Base-by-base conservation (phyloP, 2,113 vertebrate species). In the Leptosomus discolor region DNA sequence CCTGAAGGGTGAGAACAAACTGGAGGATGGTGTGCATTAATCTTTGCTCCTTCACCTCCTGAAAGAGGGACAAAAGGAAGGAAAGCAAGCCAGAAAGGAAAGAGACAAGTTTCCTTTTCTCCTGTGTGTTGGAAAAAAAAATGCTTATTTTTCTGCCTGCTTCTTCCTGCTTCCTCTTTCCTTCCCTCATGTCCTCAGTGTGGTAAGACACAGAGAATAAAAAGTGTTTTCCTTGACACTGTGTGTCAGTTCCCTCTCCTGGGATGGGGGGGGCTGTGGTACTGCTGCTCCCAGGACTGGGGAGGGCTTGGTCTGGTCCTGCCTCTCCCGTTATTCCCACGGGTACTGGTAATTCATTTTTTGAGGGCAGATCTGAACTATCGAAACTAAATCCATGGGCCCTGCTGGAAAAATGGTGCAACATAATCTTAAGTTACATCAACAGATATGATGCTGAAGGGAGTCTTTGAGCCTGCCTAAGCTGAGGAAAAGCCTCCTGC, bases 371-470 rank as follows among this genome's bases (percentile, higher is more conserved):
- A 57, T 61, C 39, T 76, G 77, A 71, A 54, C 30, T 37, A 54
- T 45, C 22, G 9, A 51, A 51, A 64, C 10, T 36, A 90, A 84
- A 93, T 61, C 36, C 34, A 19, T 22, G 14, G 37, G 14, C 5
- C 36, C 39, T 63, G 29, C 18, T 60, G 46, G 48, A 74, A 93
- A 95, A 94, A 46, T 3, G 5, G 4, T 48, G 22, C 15, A 48
- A 22, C 0, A 0, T 34, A 9, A 41, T 71, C 27, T 64, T 69
- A 36, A 69, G n/a, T 69, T 45, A 24, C 0, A 0, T 23, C 41
- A 83, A 65, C 9, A 60, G 56, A 57, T 51, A 30, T 1, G 4
- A 86, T 12, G 18, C 19, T 2, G 0, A 90, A 67, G 43, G 21
- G 21, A n/a, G 46, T 36, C 71, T 85, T 24, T 68, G 50, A 67